These are phyloP conservation scores for Rissa tridactyla DNA, from an alignment of 2,113 vertebrate genomes.

Conservation along the genomic window DNA sequence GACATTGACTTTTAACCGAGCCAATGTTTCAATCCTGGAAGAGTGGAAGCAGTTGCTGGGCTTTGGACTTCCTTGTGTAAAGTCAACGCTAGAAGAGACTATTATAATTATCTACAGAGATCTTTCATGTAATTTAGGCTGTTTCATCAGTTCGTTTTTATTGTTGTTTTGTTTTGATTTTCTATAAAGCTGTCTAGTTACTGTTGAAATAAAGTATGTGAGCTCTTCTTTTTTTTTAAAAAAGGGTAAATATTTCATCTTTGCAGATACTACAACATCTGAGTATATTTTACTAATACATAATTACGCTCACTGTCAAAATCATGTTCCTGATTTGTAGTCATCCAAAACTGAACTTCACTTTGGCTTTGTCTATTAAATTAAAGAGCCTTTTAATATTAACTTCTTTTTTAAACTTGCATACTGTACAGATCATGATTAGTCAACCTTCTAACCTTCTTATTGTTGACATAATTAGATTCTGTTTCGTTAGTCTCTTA, in stretches of 20 bases:
- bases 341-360: neutral
- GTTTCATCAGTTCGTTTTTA: neutral
- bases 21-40: neutral
- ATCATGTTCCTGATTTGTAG: neutral
- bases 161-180: neutral
- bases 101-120: neutral
- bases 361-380: neutral
- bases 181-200: neutral
- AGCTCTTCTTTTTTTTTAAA: neutral
- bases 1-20: neutral
- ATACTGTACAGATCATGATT: neutral
- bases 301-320: neutral
- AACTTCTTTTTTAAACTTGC: neutral
- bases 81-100: neutral
- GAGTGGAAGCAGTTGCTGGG: neutral
- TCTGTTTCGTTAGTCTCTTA: neutral
- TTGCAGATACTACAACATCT: neutral
- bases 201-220: neutral
- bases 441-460: neutral
- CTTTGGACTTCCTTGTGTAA: neutral
- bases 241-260: neutral
- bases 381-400: neutral
- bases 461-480: slow-evolving; percentile 21
- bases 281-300: neutral
- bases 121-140: neutral